Evolutionary conservation across 92 coral and sea anemone genomes (phyloP).

Genomic region (Phenganax stokvisi): DNA sequence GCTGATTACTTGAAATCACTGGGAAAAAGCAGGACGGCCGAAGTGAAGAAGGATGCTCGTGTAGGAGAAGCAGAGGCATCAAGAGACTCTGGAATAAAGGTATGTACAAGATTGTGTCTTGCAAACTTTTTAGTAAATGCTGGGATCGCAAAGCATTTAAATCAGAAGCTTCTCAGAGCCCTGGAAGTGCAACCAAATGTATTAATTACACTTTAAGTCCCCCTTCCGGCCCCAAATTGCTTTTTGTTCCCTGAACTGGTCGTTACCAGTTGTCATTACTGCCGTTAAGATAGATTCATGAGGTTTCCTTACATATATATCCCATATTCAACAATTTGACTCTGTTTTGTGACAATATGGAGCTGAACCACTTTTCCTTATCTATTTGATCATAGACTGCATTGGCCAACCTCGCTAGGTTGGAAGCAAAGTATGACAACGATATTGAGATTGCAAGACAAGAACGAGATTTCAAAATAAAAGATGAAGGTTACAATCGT

Average conservation of each 20-base stretch:
- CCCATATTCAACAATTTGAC: no score
- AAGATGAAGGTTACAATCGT: constrained; percentile 82
- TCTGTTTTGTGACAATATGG: no score
- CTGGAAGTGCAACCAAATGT: no score
- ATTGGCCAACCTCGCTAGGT: constrained; percentile 76
- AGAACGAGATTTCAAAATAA: constrained; percentile 85
- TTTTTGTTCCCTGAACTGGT: no score
- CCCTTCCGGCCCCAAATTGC: no score
- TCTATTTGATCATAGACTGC: constrained; percentile 63
- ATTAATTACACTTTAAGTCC: no score
- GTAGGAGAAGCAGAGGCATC: constrained; percentile 52
- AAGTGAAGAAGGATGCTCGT: constrained; percentile 52
- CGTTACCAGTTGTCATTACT: no score
- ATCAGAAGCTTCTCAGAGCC: no score
- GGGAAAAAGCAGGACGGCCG: constrained; percentile 48
- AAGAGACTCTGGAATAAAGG: constrained; percentile 53
- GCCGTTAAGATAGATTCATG: no score
- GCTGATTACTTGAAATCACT: constrained; percentile 44
- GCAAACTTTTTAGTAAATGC: background rate
- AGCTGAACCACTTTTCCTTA: background rate
- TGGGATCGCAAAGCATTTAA: no score
- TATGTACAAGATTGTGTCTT: background rate
- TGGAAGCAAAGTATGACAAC: constrained; percentile 89
- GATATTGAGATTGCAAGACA: constrained; percentile 86
- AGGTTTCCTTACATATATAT: no score